phyloP scores from a whole-genome alignment of 2,888 invertebrate species.

The Branchinecta sandiegonensis region DNA sequence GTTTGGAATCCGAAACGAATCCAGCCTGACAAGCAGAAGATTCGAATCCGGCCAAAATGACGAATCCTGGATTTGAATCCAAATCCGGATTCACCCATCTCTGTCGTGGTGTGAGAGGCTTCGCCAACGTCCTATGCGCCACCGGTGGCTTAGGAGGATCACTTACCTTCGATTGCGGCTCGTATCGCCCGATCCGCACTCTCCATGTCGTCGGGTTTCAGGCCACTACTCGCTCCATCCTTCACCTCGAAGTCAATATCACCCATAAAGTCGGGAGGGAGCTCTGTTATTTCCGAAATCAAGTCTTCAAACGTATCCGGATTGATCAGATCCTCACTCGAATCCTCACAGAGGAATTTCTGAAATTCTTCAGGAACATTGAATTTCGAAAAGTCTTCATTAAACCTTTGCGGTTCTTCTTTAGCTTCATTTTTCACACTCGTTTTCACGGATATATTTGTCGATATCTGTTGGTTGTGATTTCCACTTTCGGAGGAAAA shows the following conservation, averaged over 20 bases:
- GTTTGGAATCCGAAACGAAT: too few relatives aligned
- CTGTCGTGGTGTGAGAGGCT: too few relatives aligned
- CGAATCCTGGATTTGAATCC: too few relatives aligned
- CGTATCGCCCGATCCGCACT: slow-evolving; percentile 21
- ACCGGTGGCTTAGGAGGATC: too few relatives aligned
- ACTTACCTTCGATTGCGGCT: slow-evolving; percentile 19
- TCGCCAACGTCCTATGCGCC: too few relatives aligned
- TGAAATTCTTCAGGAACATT: not conserved
- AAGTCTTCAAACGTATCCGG: slow-evolving; percentile 69
- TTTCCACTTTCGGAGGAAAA: slow-evolving; percentile 67
- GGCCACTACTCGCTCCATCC: slow-evolving; percentile 27
- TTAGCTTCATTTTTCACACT: not conserved
- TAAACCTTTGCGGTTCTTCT: too few relatives aligned
- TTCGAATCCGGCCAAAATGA: too few relatives aligned
- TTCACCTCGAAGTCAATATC: slow-evolving; percentile 55
- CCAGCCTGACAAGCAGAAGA: too few relatives aligned
- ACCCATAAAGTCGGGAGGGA: slow-evolving; percentile 63
- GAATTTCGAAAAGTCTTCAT: slow-evolving; percentile 9
- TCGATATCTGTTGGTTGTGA: slow-evolving; percentile 71
- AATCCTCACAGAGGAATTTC: slow-evolving; percentile 49
- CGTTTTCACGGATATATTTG: slow-evolving; percentile 79
- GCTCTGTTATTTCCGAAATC: slow-evolving; percentile 70
- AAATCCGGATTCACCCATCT: too few relatives aligned
- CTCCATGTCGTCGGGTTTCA: slow-evolving; percentile 22
- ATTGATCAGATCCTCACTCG: slow-evolving; percentile 57